Conservation (phyloP, 37 sponge, comb jelly and placozoan genomes). For the Oscarella lobularis region DNA sequence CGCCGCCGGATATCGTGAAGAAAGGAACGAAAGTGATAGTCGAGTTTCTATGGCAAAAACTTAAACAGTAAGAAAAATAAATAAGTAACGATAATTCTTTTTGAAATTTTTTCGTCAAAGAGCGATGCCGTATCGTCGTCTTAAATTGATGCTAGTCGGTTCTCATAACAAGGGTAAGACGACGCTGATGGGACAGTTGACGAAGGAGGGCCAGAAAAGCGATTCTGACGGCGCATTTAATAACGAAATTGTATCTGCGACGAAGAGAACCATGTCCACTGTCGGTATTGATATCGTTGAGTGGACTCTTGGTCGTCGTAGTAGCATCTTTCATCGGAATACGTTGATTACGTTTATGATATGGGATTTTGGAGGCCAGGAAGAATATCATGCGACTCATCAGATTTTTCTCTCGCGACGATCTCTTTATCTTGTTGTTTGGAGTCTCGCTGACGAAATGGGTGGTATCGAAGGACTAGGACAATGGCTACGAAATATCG, state of each 20-base stretch:
- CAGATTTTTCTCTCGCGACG: slow-evolving; percentile 81
- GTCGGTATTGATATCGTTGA: slow-evolving; percentile 71
- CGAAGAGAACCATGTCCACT: slow-evolving; percentile 14
- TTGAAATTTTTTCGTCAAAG: no score
- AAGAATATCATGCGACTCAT: slow-evolving; percentile 91
- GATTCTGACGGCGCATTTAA: neutral
- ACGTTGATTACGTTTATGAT: slow-evolving; percentile 66
- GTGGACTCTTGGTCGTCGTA: slow-evolving; percentile 44
- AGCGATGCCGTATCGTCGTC: slow-evolving; percentile 61
- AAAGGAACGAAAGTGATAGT: neutral
- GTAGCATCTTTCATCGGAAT: neutral
- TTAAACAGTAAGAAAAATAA: slow-evolving; percentile 2
- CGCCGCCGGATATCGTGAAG: neutral
- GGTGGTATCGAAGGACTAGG: slow-evolving; percentile 58
- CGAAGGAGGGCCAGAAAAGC: slow-evolving; percentile 35
- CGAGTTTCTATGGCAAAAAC: neutral
- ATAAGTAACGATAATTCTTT: no score
- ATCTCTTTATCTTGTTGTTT: slow-evolving; percentile 72
- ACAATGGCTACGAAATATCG: slow-evolving; percentile 82
- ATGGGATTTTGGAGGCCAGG: slow-evolving; percentile 93
- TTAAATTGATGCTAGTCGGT: slow-evolving; percentile 92
- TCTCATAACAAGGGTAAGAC: slow-evolving; percentile 81
- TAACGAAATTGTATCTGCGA: neutral
- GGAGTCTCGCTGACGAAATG: slow-evolving; percentile 41
- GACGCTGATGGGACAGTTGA: slow-evolving; percentile 48